Evolutionary conservation across 2,888 invertebrate species (phyloP).

Genomic region (Drosophila mimica): DNA sequence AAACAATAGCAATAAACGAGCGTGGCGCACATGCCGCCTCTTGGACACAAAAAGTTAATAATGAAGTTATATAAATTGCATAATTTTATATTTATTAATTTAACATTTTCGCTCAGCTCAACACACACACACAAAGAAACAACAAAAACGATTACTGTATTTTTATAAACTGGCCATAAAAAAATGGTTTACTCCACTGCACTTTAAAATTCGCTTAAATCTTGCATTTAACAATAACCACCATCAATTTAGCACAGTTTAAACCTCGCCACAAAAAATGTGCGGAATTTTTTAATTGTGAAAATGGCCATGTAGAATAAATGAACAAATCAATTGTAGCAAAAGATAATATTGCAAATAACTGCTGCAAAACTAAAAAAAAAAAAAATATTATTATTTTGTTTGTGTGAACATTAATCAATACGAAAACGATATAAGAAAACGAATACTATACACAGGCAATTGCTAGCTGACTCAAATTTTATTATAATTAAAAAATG

Average conservation of each 20-base stretch:
- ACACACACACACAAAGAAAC: slow-evolving; percentile 17
- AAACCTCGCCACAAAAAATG: neutral
- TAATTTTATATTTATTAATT: slow-evolving; percentile 68
- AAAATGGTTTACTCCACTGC: slow-evolving; percentile 18
- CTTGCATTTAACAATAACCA: slow-evolving; percentile 31
- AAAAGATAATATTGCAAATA: neutral
- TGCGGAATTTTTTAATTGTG: slow-evolving; percentile 30
- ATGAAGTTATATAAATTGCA: slow-evolving; percentile 75
- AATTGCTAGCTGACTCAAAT: neutral
- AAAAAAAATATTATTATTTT: neutral
- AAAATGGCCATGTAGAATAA: slow-evolving; percentile 22
- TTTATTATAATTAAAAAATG: neutral
- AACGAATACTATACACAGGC: neutral
- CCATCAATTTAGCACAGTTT: slow-evolving; percentile 32
- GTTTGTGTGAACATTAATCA: neutral
- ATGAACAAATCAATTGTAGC: slow-evolving; percentile 13
- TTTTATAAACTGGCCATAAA: slow-evolving; percentile 52
- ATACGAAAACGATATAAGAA: neutral
- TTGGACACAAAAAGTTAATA: slow-evolving; percentile 61
- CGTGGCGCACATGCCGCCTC: slow-evolving; percentile 57
- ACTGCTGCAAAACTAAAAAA: neutral
- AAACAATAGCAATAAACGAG: slow-evolving; percentile 55
- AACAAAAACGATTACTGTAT: slow-evolving; percentile 33
- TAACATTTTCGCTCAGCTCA: slow-evolving; percentile 40
- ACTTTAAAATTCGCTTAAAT: slow-evolving; percentile 22